Base-by-base conservation (phyloP, 2,113 vertebrate species). In the Okapia johnstoni region DNA sequence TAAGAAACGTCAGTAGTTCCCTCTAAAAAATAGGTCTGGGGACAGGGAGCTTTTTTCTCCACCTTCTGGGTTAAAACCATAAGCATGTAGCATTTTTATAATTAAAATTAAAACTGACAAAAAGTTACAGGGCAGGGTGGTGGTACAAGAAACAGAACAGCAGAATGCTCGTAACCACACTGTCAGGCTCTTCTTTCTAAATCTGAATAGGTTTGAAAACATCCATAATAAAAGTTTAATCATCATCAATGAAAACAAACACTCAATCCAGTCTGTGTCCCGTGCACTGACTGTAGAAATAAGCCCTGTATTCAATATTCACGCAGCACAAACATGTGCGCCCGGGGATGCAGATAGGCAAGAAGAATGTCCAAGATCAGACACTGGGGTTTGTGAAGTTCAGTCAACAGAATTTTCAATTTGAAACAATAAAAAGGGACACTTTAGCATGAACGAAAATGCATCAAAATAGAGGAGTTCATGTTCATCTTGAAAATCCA, bases 401-500 rank as follows among this genome's bases (percentile, higher is more conserved):
- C 52, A 43, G 19, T 77, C 43, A 57, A 25, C 7, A 61, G 52
- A 77, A 88, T 57, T 90, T 92, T 85, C 91, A 90, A 80, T 80
- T 40, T 19, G 30, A 58, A 89, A 80, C 83, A 70, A 60, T 30
- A 83, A 92, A 93, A 95, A 88, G 33, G 26, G 84, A 79, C 50
- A 57, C 19, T 76, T 73, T 17, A 79, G 79, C 19, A 79, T 50
- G 84, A 88, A 58, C 2, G 8, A 70, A 81, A 58, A 77, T n/a
- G 16, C 30, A 60, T 28, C 79, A 89, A 63, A 84, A 63, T 11
- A 85, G 50, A 76, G 54, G 12, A 85, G 73, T 54, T 97, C 76
- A 66, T 13, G 33, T 85, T 93, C 77, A n/a, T 19, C 87, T 36
- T 79, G 94, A 93, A 95, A 88, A 88, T 13, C 30, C 46, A 40